Evolutionary conservation across 2,888 invertebrate species (phyloP).

Genomic region (Halocaridina rubra): DNA sequence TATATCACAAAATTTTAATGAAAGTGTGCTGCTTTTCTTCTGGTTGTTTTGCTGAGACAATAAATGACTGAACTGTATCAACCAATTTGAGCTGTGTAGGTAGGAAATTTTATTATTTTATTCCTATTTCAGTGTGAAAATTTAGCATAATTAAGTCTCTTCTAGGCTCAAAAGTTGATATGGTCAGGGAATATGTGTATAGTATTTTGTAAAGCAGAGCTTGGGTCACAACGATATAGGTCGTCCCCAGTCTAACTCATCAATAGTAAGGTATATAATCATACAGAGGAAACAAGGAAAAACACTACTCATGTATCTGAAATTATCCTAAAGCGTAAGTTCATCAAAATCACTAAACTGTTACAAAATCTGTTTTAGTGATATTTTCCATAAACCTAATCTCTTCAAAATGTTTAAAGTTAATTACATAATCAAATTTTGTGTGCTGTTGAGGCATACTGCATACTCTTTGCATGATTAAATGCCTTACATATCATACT

Average conservation of each 20-base stretch:
- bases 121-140: background rate
- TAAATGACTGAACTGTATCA: constrained; percentile 13
- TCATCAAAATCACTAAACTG: too few species aligned
- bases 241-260: constrained; percentile 44
- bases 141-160: background rate
- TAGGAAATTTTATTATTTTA: background rate
- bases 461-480: background rate
- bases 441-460: background rate
- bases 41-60: constrained; percentile 21
- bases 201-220: constrained; percentile 41
- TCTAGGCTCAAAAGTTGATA: constrained; percentile 7
- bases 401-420: too few species aligned
- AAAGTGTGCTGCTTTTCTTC: too few species aligned
- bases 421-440: too few species aligned
- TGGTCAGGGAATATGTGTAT: constrained; percentile 36
- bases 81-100: background rate
- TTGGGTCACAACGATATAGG: constrained; percentile 41
- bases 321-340: too few species aligned
- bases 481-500: background rate
- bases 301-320: too few species aligned
- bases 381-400: too few species aligned
- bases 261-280: background rate
- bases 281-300: too few species aligned
- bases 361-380: too few species aligned
- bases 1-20: too few species aligned